Conservation (phyloP, 2,888 invertebrate species). For the Crepidodera aurea region DNA sequence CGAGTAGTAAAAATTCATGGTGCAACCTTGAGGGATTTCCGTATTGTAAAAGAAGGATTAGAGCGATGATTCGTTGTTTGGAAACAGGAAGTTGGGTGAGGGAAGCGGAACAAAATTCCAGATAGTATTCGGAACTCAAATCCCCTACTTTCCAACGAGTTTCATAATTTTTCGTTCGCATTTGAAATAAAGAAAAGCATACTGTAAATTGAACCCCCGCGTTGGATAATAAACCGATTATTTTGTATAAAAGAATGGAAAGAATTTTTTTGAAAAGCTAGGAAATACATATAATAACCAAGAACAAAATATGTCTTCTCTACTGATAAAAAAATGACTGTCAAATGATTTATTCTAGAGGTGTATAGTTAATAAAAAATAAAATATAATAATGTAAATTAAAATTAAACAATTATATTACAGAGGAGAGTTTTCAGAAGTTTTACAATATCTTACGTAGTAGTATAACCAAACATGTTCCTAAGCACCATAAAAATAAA, state of each 20-base stretch:
- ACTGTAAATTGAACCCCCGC: neutral
- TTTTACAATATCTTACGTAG: no score
- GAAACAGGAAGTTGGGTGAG: slow-evolving; percentile 14
- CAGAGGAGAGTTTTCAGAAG: no score
- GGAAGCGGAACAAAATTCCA: neutral
- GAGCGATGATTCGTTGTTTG: slow-evolving; percentile 16
- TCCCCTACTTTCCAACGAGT: neutral
- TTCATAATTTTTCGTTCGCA: slow-evolving; percentile 1
- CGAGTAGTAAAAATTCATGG: slow-evolving; percentile 8
- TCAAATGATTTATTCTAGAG: no score
- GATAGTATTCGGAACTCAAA: neutral
- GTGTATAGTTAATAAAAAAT: no score
- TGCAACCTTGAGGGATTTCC: slow-evolving; percentile 15
- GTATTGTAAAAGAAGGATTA: slow-evolving; percentile 19
- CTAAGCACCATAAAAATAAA: no score
- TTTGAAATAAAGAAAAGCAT: slow-evolving; percentile 5
- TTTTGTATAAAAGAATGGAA: neutral
- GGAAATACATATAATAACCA: no score
- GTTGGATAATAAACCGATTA: neutral
- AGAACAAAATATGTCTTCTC: no score
- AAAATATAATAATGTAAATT: no score
- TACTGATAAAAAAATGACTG: no score
- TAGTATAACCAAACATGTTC: no score
- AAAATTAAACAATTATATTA: no score
- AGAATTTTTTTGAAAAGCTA: no score